Evolutionary conservation across 2,797 vertebrate genomes (phyloP).

Genomic region (Chelidonichthys spinosus): DNA sequence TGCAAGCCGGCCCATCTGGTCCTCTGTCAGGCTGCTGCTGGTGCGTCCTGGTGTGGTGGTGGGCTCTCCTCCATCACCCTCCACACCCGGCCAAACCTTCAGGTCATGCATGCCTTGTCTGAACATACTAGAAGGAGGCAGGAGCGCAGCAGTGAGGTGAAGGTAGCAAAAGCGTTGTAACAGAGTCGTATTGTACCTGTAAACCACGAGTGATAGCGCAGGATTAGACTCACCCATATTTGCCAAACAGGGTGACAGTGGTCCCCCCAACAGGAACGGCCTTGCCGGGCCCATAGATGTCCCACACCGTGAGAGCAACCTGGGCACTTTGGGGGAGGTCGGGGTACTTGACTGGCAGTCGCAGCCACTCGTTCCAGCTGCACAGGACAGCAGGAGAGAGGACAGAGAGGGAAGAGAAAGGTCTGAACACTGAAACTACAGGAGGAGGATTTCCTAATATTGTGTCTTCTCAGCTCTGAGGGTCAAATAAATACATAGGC

Average conservation of each 20-base stretch:
- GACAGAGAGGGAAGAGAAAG: background rate
- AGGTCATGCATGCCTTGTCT: conserved; percentile 99
- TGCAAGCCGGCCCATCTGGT: conserved; percentile 97
- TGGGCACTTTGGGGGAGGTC: conserved; percentile 96
- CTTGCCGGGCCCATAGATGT: conserved; percentile 95
- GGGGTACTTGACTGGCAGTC: conserved; percentile 96
- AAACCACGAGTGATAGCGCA: background rate
- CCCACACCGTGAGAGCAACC: conserved; percentile 97
- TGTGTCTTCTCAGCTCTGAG: background rate
- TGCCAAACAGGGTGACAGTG: conserved; percentile 96
- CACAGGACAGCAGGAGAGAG: conserved; percentile 26
- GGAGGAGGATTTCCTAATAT: background rate
- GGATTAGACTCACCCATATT: conserved; percentile 84
- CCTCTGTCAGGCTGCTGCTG: conserved; percentile 93
- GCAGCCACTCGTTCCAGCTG: conserved; percentile 99
- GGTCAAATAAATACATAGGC: background rate
- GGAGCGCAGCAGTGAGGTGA: background rate
- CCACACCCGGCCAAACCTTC: conserved; percentile 97
- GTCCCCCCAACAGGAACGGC: conserved; percentile 96
- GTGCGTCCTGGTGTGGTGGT: conserved; percentile 95
- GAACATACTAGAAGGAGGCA: conserved; percentile 89
- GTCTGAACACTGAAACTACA: background rate
- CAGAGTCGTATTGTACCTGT: background rate
- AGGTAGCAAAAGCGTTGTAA: background rate
- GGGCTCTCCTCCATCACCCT: conserved; percentile 94